A percentile compares a stretch with the other conserved stretches of the same genome.
Evolutionary conservation across 2,113 vertebrate species (phyloP).

Genomic region (Tonatia bakeri): DNA sequence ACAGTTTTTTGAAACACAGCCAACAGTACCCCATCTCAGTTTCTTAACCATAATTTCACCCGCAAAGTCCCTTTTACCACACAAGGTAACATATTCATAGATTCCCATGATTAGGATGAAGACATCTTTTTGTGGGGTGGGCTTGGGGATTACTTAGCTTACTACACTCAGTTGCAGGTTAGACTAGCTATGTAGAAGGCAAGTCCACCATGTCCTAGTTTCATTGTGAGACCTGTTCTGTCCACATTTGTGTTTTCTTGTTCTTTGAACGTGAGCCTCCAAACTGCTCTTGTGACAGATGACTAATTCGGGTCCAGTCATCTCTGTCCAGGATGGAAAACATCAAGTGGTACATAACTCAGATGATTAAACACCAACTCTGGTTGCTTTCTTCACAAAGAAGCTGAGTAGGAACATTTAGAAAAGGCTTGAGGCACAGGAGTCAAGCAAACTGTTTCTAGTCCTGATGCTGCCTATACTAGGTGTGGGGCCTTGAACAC

Average conservation of each 20-base stretch:
- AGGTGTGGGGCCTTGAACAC: background rate
- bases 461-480: background rate
- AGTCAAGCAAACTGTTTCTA: background rate
- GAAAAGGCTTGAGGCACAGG: background rate
- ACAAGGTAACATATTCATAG: background rate
- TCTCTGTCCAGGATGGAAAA: background rate
- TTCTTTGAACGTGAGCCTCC: background rate
- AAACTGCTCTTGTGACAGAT: background rate
- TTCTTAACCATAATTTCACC: background rate
- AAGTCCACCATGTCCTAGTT: background rate
- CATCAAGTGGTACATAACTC: background rate
- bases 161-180: background rate
- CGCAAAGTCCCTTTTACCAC: background rate
- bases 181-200: background rate
- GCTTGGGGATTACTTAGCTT: background rate
- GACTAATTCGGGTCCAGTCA: background rate
- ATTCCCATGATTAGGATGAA: background rate
- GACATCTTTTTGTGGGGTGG: background rate
- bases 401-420: constrained; percentile 1
- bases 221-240: background rate
- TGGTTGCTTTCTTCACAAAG: background rate
- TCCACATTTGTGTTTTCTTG: background rate
- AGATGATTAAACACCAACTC: background rate
- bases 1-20: no score
- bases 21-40: background rate